Evolutionary conservation across 2,888 invertebrate species (phyloP).

Genomic region (Catocala sponsa): DNA sequence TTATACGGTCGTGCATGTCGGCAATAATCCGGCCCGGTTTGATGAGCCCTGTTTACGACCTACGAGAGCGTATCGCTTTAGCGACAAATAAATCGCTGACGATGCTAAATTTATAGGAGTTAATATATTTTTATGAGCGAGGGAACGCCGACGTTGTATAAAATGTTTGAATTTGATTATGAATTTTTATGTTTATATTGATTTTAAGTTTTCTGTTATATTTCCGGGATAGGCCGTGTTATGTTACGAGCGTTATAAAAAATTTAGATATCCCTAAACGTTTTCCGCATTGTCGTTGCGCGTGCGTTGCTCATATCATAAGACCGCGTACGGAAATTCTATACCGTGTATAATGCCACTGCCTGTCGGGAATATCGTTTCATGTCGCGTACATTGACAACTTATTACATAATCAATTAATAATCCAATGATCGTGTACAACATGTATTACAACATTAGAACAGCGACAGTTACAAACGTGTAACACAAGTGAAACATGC

Average conservation of each 20-base stretch:
- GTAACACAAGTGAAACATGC: neutral
- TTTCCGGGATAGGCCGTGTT: conserved; percentile 28
- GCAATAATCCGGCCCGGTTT: conserved; percentile 71
- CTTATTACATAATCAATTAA: conserved; percentile 6
- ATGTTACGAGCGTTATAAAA: conserved; percentile 15
- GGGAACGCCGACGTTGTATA: conserved; percentile 63
- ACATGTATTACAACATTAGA: neutral
- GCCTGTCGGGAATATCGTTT: conserved; percentile 6
- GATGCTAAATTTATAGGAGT: conserved; percentile 81
- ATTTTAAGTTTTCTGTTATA: conserved; percentile 47
- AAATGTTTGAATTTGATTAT: conserved; percentile 68
- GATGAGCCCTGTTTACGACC: conserved; percentile 80
- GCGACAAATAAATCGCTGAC: conserved; percentile 81
- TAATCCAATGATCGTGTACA: conserved; percentile 2
- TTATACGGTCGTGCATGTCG: conserved; percentile 68
- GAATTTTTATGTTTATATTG: conserved; percentile 47
- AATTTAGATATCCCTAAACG: neutral
- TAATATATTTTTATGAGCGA: conserved; percentile 79
- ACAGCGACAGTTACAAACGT: neutral
- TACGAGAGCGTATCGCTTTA: conserved; percentile 73
- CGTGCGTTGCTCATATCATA: neutral
- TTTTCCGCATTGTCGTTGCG: neutral
- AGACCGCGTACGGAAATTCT: conserved; percentile 1
- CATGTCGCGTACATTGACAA: conserved; percentile 3
- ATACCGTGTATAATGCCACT: neutral